A percentile compares a stretch with the other conserved stretches of the same genome.
These are phyloP conservation scores for Apis mellifera DNA, from an alignment of 1,140 invertebrate genomes.

Conservation along the genomic window Amel_HAv3.1 CM009937.2:10459501-10460000, in stretches of 20 bases:
- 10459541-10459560: neutral
- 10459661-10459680: no score
- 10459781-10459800: no score
- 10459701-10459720: no score
- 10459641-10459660: no score
- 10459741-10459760: neutral
- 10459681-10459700: no score
- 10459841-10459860: no score
- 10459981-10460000: constrained; percentile 38
- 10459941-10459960: constrained; percentile 5
- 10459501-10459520: constrained; percentile 26
- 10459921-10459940: neutral
- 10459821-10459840: no score
- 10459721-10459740: no score
- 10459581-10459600: no score
- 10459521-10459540: constrained; percentile 57
- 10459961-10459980: constrained; percentile 3
- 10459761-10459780: constrained; percentile 4
- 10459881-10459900: neutral
- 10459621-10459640: no score
- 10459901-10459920: constrained; percentile 4
- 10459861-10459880: neutral
- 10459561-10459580: neutral
- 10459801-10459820: no score
- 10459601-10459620: no score